Evolutionary conservation across 2,888 invertebrate species (phyloP), one percentile per base, ranked within the genome.

Genomic region (Trachelus stipa): DNA sequence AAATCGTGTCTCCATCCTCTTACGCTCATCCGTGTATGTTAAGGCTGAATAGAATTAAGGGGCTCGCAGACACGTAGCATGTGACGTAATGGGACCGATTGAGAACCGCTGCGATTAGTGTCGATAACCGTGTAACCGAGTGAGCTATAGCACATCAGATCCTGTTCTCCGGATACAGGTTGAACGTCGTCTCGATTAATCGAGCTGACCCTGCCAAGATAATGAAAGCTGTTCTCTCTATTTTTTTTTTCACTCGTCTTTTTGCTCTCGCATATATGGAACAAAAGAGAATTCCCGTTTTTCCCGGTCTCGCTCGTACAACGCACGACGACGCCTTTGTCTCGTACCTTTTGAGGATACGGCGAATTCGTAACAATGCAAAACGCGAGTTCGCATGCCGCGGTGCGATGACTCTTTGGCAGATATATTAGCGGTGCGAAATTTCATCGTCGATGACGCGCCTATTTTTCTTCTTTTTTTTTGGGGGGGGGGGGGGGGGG

Each of bases 121-220:
- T 80, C 80, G 82, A 84, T 81, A 82, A 81, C 80, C 84, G 82
- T 83, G 80, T 81, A 81, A 83, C 81, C 84, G 77, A 82, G 79
- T 81, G 78, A 76, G 74, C 75, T 78, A 56, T 23, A 40, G 71
- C 69, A 71, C 76, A 73, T 79, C 73, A 15, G 40, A 56, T 33
- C 33, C 71, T 30, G 71, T 30, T 33, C 12, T 71, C 71, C 15
- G 12, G 71, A 71, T 71, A 71, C 71, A 33, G 33, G 71, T 2
- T 15, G 15, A 31, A 71, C 15, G 33, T 71, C 71, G 71, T 33
- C 33, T 33, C 33, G 71, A 33, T n/a, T 33, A 33, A 31, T 30
- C 71, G 71, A 31, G 15, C 11, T 71, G 31, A 33, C 40, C 23
- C 71, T 15, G 71, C 31, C n/a, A 33, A 33, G 71, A 71, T 30